Percentiles rank a stretch among this genome's conserved stretches.
Evolutionary conservation across 2,888 invertebrate genomes (phyloP).

Genomic region (Chrysolina haemoptera): DNA sequence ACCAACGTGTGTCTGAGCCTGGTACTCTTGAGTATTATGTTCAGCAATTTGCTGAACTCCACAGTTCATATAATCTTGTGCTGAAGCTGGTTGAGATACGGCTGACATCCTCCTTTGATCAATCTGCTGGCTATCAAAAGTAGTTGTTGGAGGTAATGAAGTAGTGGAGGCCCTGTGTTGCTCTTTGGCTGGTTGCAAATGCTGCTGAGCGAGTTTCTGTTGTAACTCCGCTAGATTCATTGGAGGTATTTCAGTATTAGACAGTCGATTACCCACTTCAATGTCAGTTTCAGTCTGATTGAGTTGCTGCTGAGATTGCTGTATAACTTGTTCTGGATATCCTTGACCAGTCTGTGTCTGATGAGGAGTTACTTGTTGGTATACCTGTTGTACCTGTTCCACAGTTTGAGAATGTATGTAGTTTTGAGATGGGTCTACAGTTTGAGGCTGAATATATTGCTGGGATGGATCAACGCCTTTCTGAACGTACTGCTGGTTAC

Average conservation of each 20-base stretch:
- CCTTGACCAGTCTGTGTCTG: conserved; percentile 41
- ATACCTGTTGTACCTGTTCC: conserved; percentile 58
- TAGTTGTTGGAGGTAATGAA: conserved; percentile 63
- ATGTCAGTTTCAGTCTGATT: conserved; percentile 19
- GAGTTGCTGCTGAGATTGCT: conserved; percentile 60
- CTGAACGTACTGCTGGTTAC: conserved; percentile 50
- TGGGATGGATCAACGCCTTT: conserved; percentile 59
- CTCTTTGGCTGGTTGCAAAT: conserved; percentile 51
- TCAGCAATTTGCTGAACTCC: conserved; percentile 53
- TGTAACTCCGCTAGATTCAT: conserved; percentile 66
- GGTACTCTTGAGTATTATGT: conserved; percentile 48
- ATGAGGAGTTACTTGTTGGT: conserved; percentile 55
- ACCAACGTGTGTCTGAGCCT: conserved; percentile 43
- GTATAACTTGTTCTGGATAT: conserved; percentile 63
- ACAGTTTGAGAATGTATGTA: conserved; percentile 25
- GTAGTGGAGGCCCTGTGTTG: conserved; percentile 60
- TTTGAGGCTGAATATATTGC: conserved; percentile 35
- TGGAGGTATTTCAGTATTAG: conserved; percentile 59
- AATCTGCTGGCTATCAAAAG: conserved; percentile 57
- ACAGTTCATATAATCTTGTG: conserved; percentile 59
- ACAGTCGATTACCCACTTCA: conserved; percentile 54
- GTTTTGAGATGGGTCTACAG: conserved; percentile 5
- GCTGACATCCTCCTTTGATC: conserved; percentile 64
- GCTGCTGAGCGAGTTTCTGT: conserved; percentile 65
- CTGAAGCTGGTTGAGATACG: conserved; percentile 62